These are phyloP conservation scores for Elephantulus edwardii DNA, from an alignment of 2,113 vertebrate species.

Conservation along the genomic window DNA sequence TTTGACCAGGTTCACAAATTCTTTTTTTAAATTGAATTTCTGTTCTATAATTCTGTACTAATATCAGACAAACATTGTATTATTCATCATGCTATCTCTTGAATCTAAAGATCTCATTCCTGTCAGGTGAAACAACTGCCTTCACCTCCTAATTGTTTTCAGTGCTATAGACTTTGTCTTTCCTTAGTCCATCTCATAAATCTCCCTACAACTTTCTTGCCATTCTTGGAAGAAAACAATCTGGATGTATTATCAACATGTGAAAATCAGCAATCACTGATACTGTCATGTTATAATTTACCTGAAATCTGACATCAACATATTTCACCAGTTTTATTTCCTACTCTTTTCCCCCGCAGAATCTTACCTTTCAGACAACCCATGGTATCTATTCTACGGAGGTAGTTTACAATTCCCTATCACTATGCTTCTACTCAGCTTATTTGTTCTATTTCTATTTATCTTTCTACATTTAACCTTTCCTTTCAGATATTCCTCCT, in stretches of 20 bases:
- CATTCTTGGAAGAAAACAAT: no score
- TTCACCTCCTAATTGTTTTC: background rate
- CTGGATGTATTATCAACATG: accelerated
- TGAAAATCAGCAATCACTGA: background rate
- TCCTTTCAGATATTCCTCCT: background rate
- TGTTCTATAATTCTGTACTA: background rate
- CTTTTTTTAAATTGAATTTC: background rate
- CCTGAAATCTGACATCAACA: background rate
- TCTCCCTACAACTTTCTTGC: background rate
- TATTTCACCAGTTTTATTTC: background rate
- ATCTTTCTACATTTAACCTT: background rate
- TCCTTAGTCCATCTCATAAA: background rate
- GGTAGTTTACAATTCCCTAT: background rate
- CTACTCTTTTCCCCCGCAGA: background rate
- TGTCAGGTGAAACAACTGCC: background rate
- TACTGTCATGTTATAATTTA: background rate
- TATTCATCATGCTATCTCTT: background rate
- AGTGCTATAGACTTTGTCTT: background rate
- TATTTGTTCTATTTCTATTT: background rate
- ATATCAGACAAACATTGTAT: background rate
- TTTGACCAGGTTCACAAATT: background rate
- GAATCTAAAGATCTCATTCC: background rate
- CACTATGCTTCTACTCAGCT: background rate
- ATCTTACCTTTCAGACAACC: background rate
- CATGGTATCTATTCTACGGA: background rate